Percentiles rank a stretch among this genome's conserved stretches.
These are phyloP conservation scores for Suillia variegata DNA, from an alignment of 2,888 invertebrate genomes.

Conservation along the genomic window DNA sequence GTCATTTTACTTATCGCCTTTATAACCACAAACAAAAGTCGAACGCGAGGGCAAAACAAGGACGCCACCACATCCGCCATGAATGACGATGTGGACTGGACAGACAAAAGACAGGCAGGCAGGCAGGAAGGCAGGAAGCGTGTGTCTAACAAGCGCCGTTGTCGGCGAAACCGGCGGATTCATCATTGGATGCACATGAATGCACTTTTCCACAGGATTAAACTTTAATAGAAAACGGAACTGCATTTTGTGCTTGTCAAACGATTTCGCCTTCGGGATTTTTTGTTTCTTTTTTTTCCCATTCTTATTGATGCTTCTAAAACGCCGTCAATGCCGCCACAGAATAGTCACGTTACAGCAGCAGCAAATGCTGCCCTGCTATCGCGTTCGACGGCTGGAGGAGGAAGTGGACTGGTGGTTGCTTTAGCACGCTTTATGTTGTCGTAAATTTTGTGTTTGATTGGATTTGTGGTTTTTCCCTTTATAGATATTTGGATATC, in stretches of 20 bases:
- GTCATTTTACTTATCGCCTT: constrained; percentile 16
- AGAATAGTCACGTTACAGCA: background rate
- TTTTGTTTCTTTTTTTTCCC: background rate
- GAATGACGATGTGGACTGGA: no score
- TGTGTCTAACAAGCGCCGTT: background rate
- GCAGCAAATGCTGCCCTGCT: background rate
- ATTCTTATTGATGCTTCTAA: background rate
- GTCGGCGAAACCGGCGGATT: constrained; percentile 27
- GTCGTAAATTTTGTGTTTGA: no score
- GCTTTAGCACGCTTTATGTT: no score
- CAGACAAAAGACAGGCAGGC: no score
- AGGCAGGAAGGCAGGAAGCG: background rate
- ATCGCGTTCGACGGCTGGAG: no score
- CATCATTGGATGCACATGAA: constrained; percentile 48
- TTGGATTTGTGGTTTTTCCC: no score
- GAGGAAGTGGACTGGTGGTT: no score
- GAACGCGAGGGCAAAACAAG: background rate
- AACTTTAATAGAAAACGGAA: constrained; percentile 36
- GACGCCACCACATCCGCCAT: background rate
- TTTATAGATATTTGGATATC: no score
- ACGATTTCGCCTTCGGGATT: background rate
- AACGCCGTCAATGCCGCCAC: background rate
- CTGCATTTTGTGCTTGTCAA: constrained; percentile 1
- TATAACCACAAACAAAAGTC: constrained; percentile 12
- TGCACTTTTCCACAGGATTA: constrained; percentile 50